Evolutionary conservation across 2,888 invertebrate species (phyloP), one percentile per base, ranked within the genome.

Genomic region (Leucophenga maculata): DNA sequence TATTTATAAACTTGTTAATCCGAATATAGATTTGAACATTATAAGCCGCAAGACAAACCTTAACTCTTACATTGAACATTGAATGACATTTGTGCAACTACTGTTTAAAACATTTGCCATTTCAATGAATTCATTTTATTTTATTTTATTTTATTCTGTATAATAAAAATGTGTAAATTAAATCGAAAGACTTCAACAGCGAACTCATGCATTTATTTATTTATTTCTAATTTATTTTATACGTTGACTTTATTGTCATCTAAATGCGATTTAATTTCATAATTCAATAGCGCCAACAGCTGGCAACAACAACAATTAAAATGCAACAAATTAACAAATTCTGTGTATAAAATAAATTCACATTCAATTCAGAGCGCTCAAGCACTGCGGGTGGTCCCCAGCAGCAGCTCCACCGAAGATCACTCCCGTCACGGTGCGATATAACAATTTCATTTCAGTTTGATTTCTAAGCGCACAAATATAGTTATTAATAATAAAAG

Each of bases 401-500:
- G 71, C 76, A 39, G 31, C 46, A 20, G 20, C 16, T 20, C 14
- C 1, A 1, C 55, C 14, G 20, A 31, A 22, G 8, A 22, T 13
- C 26, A 55, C 18, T 50, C 26, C 31, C n/a, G 39, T n/a, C 46
- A 44, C 18, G 14, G 22, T 52, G 62, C 60, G 72, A 70, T 75
- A 75, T n/a, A n/a, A n/a, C n/a, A n/a, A n/a, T n/a, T n/a, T n/a
- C n/a, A 72, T 78, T 78, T 72, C 72, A 74, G 77, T 80, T 75
- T 13, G 69, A 39, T 64, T 72, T 26, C 4, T 26, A 26, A 3
- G 4, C 26, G 26, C 16, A 72, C 80, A 80, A 81, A 81, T 83
- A 80, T 78, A 80, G 84, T 80, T 80, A 81, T 83, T 75, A 78
- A 72, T 69, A 76, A 60, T 44, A 55, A 46, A 65, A n/a, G n/a